Base-by-base conservation (phyloP, 2,113 vertebrate genomes). In the Ancistrus triradiatus region DNA sequence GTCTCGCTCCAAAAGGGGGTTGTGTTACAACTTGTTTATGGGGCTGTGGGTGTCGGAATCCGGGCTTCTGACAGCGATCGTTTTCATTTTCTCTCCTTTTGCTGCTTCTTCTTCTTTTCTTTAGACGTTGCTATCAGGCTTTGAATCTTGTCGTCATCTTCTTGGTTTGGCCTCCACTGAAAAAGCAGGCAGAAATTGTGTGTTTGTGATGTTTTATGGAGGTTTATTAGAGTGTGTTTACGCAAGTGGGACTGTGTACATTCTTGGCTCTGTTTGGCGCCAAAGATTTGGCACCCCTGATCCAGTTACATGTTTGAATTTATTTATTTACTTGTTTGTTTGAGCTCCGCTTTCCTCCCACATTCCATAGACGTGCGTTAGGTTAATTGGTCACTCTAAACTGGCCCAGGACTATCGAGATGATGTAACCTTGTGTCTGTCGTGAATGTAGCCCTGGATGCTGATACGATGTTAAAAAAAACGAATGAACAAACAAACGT, bases 1-100 rank as follows among this genome's bases (percentile, higher is more conserved):
- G 62, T 44, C 50, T 55, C n/a, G 24, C 6, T 37, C 17, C 24
- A 50, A 51, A 49, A 61, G 8, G 47, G 49, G 27, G 24, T 56
- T 9, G 21, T 65, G 51, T 65, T 65, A 46, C 51, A 17, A 18
- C 49, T 35, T 55, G 50, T 64, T 64, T 24, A 44, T 2, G 37
- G 13, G 42, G 5, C 38, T 15, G 28, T 24, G 28, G 43, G 59
- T 49, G 18, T 61, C 44, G 10, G 6, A 48, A 21, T 22, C 43
- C 27, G 11, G 7, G 7, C 21, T 13, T 14, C 31, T 51, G 14
- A 15, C 44, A 28, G 33, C 48, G 7, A 42, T 64, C 24, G 8
- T 38, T 25, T 57, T 57, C 37, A 40, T 38, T 57, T 57, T 38
- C 35, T 10, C 10, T 57, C 22, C 35, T 5, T 6, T 40, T 24